phyloP scores from a whole-genome alignment of 2,113 vertebrate species.

The Pachypanchax playfairii region DNA sequence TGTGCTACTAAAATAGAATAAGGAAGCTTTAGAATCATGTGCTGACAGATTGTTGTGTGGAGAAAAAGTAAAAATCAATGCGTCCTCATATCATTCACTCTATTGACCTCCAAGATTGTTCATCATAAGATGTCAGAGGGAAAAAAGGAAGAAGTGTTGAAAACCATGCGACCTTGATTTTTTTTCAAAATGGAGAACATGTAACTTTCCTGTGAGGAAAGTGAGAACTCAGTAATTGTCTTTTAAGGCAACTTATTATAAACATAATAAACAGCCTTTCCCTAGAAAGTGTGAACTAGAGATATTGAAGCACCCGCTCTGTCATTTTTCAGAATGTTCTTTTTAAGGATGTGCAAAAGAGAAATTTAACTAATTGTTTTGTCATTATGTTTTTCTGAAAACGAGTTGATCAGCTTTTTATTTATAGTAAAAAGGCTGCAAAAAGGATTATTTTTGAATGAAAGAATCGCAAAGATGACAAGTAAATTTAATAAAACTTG shows the following conservation, averaged over 20 bases:
- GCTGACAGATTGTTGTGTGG: slow-evolving; percentile 33
- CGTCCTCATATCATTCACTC: slow-evolving; percentile 12
- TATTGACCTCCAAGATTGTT: slow-evolving; percentile 44
- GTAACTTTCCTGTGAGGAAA: slow-evolving; percentile 7
- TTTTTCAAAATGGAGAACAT: slow-evolving; percentile 2
- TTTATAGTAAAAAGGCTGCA: too few relatives aligned
- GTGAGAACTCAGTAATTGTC: slow-evolving; percentile 13
- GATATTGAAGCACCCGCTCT: slow-evolving; percentile 19
- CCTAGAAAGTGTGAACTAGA: background rate
- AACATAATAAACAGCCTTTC: slow-evolving; percentile 22
- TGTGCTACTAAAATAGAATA: slow-evolving; percentile 19
- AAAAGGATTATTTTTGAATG: too few relatives aligned
- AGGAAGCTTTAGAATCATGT: slow-evolving; percentile 10
- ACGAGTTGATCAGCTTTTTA: too few relatives aligned
- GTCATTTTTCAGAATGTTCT: background rate
- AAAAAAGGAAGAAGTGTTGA: background rate
- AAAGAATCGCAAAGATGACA: too few relatives aligned
- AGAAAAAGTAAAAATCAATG: slow-evolving; percentile 65
- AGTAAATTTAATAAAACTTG: too few relatives aligned
- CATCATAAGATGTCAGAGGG: slow-evolving; percentile 30
- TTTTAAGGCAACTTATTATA: slow-evolving; percentile 10
- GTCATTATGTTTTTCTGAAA: background rate
- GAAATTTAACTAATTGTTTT: background rate
- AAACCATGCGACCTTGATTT: slow-evolving; percentile 40
- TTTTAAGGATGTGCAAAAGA: slow-evolving; percentile 20